These are phyloP conservation scores for Leptura quadrifasciata DNA, from an alignment of 2,888 invertebrate genomes.

Conservation along the genomic window DNA sequence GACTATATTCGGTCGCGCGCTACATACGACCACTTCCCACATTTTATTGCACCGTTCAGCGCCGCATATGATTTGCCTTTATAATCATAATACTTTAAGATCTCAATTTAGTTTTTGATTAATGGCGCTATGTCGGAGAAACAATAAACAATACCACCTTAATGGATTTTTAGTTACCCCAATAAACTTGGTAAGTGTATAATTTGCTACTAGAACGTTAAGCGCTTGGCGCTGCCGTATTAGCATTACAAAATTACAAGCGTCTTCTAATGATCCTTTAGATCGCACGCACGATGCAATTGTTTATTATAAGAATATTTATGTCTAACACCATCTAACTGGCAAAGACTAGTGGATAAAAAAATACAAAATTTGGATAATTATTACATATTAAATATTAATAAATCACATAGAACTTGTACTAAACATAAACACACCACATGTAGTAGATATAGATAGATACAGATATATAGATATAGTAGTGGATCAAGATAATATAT, in stretches of 20 bases:
- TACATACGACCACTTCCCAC: constrained; percentile 47
- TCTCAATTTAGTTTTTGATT: constrained; percentile 47
- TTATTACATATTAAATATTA: no score
- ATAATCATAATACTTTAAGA: constrained; percentile 46
- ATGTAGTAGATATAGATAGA: no score
- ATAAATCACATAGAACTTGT: no score
- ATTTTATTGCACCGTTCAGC: constrained; percentile 46
- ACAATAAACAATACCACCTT: constrained; percentile 27
- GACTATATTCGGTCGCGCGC: constrained; percentile 34
- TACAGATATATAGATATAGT: no score
- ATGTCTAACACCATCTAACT: no score
- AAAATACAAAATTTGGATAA: no score
- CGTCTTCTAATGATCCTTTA: background rate
- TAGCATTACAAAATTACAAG: background rate
- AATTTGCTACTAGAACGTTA: background rate
- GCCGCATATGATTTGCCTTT: constrained; percentile 46
- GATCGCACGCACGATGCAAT: background rate
- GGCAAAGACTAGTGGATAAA: no score
- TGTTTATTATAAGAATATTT: no score
- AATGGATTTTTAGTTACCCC: constrained; percentile 37
- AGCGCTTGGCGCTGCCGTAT: background rate
- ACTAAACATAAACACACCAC: no score
- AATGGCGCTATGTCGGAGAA: constrained; percentile 29
- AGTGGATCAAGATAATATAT: no score
- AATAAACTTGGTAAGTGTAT: constrained; percentile 16